Conservation (phyloP, 2,113 vertebrate species). For the Microtus montanus region DNA sequence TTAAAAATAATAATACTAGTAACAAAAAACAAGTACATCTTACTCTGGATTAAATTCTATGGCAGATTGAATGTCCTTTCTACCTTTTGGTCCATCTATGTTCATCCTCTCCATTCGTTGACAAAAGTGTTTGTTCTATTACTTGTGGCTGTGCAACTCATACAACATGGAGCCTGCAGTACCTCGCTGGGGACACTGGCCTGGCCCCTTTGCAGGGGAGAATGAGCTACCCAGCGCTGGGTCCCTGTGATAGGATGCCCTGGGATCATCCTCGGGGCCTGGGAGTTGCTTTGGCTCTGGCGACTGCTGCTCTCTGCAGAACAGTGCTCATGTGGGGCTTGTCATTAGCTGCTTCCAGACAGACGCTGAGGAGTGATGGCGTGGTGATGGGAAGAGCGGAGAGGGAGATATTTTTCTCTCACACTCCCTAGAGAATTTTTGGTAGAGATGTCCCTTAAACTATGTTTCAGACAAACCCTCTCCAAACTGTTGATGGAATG, state of each 20-base stretch:
- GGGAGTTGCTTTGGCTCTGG: not conserved
- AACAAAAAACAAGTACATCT: slow-evolving; percentile 31
- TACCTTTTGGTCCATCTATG: not conserved
- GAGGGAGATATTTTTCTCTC: not conserved
- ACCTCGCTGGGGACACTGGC: not conserved
- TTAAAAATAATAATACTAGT: not conserved
- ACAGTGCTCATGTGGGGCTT: not conserved
- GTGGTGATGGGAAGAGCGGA: too few species aligned
- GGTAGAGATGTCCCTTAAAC: not conserved
- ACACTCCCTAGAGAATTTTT: not conserved
- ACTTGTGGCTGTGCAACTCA: not conserved
- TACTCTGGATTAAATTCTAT: slow-evolving; percentile 53
- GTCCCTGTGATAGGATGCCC: not conserved
- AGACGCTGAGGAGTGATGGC: not conserved
- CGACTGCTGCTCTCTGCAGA: not conserved
- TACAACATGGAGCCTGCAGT: not conserved
- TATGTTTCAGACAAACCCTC: not conserved
- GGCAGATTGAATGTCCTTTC: slow-evolving; percentile 54
- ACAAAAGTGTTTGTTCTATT: not conserved
- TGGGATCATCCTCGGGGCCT: not conserved
- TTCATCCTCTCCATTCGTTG: not conserved
- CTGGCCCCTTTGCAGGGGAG: not conserved
- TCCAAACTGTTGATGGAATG: not conserved
- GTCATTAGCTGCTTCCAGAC: not conserved
- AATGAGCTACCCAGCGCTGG: not conserved